These are phyloP conservation scores for Diarsia brunnea DNA, from an alignment of 2,888 invertebrate genomes.

Conservation along the genomic window DNA sequence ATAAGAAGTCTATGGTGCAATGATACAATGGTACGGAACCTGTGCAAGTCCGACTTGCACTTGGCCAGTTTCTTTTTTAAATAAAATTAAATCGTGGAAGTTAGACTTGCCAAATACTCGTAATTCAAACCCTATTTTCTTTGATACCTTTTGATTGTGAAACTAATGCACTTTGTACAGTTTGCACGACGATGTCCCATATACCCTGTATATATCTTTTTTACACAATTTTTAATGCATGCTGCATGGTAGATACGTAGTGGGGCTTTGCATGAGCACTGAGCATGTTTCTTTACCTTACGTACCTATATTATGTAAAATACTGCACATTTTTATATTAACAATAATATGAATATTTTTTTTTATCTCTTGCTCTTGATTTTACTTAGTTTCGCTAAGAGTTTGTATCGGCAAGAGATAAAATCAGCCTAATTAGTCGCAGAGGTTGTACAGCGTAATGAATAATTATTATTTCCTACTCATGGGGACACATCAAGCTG, in stretches of 20 bases:
- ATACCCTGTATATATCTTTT: not conserved
- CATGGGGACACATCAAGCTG: no score
- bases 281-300: not conserved
- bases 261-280: constrained; percentile 17
- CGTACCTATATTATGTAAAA: no score
- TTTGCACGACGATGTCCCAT: not conserved
- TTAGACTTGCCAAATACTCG: not conserved
- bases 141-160: not conserved
- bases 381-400: not conserved
- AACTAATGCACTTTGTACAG: not conserved
- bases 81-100: not conserved
- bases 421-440: not conserved
- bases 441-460: no score
- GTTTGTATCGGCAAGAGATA: not conserved
- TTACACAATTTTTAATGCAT: not conserved
- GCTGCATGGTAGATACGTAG: not conserved
- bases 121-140: not conserved
- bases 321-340: not conserved
- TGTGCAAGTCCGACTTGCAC: no score
- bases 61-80: no score
- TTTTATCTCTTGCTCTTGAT: not conserved
- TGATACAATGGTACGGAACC: no score
- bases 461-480: not conserved
- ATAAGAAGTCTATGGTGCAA: no score
- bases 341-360: not conserved